Percentiles rank a stretch among this genome's conserved stretches.
Conservation (phyloP, 2,888 invertebrate species). For the Folsomia manolachei region DNA sequence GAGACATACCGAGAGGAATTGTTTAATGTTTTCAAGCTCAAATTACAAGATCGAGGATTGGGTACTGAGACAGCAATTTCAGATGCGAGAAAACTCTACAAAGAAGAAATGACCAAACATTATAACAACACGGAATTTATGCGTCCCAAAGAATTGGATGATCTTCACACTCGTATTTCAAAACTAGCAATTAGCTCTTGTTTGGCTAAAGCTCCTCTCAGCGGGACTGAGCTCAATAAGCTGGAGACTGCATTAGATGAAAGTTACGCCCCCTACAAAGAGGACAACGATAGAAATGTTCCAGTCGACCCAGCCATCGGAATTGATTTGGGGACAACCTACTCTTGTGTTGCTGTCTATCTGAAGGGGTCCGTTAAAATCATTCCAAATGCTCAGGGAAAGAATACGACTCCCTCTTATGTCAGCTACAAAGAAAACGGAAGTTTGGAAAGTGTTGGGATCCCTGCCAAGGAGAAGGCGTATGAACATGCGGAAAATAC, state of each 20-base stretch:
- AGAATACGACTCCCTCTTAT: conserved; percentile 17
- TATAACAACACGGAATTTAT: conserved; percentile 26
- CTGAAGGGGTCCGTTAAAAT: conserved; percentile 29
- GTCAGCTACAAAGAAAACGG: conserved; percentile 16
- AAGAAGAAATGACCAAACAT: conserved; percentile 32
- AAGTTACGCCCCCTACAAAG: conserved; percentile 9
- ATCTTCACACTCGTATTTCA: conserved; percentile 12
- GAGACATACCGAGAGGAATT: conserved; percentile 22
- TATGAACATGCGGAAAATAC: conserved; percentile 67
- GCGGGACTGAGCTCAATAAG: conserved; percentile 17
- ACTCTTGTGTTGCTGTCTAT: conserved; percentile 39
- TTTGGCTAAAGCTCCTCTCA: conserved; percentile 3
- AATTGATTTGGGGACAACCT: conserved; percentile 40
- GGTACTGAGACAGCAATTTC: conserved; percentile 15
- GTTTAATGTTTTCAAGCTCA: conserved; percentile 17
- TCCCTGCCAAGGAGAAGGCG: conserved; percentile 76
- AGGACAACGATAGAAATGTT: conserved; percentile 22
- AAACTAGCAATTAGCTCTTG: conserved; percentile 6
- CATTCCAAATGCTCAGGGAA: conserved; percentile 26
- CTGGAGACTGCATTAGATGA: conserved; percentile 2
- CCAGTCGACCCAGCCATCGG: conserved; percentile 33
- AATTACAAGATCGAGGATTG: conserved; percentile 10
- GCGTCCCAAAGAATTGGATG: conserved; percentile 18
- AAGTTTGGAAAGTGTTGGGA: conserved; percentile 52
- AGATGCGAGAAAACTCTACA: conserved; percentile 22